These are phyloP conservation scores for Cervus canadensis DNA, from an alignment of 2,113 vertebrate genomes.

Conservation along the genomic window DNA sequence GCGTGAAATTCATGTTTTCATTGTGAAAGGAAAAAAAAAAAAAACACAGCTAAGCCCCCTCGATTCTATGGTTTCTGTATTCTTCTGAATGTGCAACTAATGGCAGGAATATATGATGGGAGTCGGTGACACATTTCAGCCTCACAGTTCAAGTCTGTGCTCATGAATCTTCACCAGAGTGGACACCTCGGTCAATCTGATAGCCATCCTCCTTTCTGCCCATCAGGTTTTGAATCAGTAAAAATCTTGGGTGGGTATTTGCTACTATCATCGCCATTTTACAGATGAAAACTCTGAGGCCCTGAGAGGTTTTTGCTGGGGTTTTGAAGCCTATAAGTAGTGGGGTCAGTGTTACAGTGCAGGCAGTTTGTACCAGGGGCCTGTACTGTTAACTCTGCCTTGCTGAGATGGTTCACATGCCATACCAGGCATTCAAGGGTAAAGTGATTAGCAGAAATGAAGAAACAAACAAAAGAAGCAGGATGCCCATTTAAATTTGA, in stretches of 20 bases:
- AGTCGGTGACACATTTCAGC: fast-evolving
- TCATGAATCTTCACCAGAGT: neutral
- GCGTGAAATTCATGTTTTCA: neutral
- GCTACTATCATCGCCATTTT: fast-evolving
- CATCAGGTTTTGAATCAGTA: neutral
- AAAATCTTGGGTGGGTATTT: neutral
- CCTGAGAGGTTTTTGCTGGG: fast-evolving
- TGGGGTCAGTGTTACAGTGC: neutral
- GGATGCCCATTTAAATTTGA: neutral
- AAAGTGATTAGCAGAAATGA: neutral
- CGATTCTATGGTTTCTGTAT: no score
- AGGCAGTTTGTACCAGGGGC: fast-evolving
- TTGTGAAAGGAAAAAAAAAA: neutral
- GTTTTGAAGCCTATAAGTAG: no score
- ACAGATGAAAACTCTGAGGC: neutral
- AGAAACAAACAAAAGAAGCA: neutral
- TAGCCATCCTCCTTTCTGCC: fast-evolving
- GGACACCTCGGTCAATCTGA: fast-evolving
- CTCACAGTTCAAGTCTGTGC: neutral
- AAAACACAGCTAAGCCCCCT: neutral
- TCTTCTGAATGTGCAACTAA: neutral
- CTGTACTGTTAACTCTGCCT: fast-evolving
- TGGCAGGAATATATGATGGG: fast-evolving
- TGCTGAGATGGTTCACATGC: neutral
- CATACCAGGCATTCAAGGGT: fast-evolving